Base-by-base conservation (phyloP, 2,888 invertebrate genomes). In the Torymus aiolomorphi region DNA sequence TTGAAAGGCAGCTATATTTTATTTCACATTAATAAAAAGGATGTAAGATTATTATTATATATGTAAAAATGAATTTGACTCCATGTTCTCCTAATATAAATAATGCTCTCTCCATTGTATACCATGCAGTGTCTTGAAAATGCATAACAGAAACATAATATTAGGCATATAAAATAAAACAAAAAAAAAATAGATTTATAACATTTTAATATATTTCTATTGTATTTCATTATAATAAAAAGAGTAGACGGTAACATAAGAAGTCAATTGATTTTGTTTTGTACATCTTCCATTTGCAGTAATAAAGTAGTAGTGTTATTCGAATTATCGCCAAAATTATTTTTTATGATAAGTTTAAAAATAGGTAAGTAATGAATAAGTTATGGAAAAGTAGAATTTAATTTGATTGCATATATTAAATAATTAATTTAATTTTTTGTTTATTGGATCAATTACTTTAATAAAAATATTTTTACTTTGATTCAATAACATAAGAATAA, bases 91-190 rank as follows among this genome's bases (percentile, higher is more conserved):
- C 62, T 62, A 31, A 18, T 24, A 24, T 62, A 70, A 56, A 62
- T 61, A 49, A 72, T 54, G 24, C 62, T 72, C 54, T 67, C 42
- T 24, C 59, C n/a, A 62, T 66, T 42, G 56, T 66, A 71, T 70
- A 65, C 71, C 70, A 65, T 66, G 52, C 59, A 71, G 66, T 71
- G 71, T 77, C 72, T 77, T 77, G 12, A 57, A 57, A 71, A 70
- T 65, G 61, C 56, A 71, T 51, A 24, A 72, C 13, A 56, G 13
- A 65, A 57, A 57, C 49, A 49, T 69, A 76, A 65, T 16, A 69
- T 70, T 10, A 18, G 61, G 63, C 49, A 51, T 11, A 54, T 75
- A 57, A 67, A 16, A 71, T 65, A 57, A 49, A 57, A 11, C 24
- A 12, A 20, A 20, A 54, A 20, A 54, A 20, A 54, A 18, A 42